Evolutionary conservation across 2,113 vertebrate genomes (phyloP), one percentile per base, ranked within the genome.

Genomic region (Genyomyrus donnyi): DNA sequence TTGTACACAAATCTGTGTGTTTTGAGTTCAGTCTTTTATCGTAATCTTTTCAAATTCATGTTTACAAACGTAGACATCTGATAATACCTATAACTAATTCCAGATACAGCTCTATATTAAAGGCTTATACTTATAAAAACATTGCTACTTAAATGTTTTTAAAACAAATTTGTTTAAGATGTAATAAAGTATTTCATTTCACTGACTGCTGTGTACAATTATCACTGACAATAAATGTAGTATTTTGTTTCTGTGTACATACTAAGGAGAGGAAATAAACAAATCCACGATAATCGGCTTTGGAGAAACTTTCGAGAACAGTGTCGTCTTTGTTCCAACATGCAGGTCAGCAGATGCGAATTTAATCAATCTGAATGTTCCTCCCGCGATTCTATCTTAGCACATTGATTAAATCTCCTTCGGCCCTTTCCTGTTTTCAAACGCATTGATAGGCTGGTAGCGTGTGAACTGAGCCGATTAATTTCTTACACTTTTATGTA

Each of bases 401-500:
- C 52, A 45, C 80, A n/a, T 87, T 45, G 42, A 90, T 52, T 89
- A 27, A 49, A 86, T 53, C 58, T 84, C 50, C n/a, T 62, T 42
- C 74, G 6, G 15, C 74, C 74, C 6, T 62, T 62, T 45, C 39
- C 15, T 74, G 35, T 66, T 86, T 91, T 83, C 31, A 39, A 52
- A n/a, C 48, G 11, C 50, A 66, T 56, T 27, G 52, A 70, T 50
- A 50, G 46, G 7, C 45, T 66, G 27, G n/a, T 21, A 80, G 88
- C 45, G 3, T 42, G 13, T 50, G 46, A 89, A 10, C 35, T 66
- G 56, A 88, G 27, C n/a, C 24, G 88, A n/a, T 66, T 66, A 45
- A 49, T 85, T 49, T 53, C 50, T 87, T 87, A 5, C 49, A 50
- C 50, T 84, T 46, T 83, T 52, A 89, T 93, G 92, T 94, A 92